Evolutionary conservation across 2,113 vertebrate genomes (phyloP).

Genomic region (Zosterops pallidus): DNA sequence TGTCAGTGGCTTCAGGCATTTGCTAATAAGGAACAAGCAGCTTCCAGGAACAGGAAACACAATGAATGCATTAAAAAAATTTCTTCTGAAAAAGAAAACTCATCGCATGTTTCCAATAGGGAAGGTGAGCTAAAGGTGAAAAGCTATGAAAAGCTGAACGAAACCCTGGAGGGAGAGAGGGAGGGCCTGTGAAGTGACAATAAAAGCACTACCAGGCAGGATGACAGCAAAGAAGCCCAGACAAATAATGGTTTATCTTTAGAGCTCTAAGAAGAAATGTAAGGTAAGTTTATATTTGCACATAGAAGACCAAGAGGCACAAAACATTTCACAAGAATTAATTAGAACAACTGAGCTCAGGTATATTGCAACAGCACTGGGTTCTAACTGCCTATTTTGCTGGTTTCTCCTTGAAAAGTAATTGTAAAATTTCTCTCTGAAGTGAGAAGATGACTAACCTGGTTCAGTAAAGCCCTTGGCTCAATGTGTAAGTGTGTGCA

Average conservation of each 20-base stretch:
- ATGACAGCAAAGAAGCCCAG: neutral
- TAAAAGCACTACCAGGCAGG: neutral
- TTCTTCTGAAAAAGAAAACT: neutral
- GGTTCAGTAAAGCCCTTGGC: neutral
- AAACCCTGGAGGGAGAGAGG: neutral
- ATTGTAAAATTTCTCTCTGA: neutral
- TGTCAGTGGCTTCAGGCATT: neutral
- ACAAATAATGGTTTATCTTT: neutral
- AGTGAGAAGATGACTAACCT: neutral
- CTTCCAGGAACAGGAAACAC: neutral
- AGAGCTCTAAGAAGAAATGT: neutral
- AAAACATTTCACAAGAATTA: neutral
- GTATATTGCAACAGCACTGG: neutral
- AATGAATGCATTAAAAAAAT: neutral
- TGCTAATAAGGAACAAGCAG: neutral
- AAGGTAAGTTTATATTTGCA: neutral
- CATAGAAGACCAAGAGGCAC: neutral
- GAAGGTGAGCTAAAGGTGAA: neutral
- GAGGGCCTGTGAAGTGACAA: neutral
- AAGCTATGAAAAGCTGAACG: neutral
- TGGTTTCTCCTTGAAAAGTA: neutral
- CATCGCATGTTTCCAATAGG: neutral
- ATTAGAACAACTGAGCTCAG: neutral
- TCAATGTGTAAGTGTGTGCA: neutral
- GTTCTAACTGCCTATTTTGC: neutral